A percentile compares a stretch with the other conserved stretches of the same genome.
Conservation (phyloP, 1,140 invertebrate genomes). For the Atta texana region DNA sequence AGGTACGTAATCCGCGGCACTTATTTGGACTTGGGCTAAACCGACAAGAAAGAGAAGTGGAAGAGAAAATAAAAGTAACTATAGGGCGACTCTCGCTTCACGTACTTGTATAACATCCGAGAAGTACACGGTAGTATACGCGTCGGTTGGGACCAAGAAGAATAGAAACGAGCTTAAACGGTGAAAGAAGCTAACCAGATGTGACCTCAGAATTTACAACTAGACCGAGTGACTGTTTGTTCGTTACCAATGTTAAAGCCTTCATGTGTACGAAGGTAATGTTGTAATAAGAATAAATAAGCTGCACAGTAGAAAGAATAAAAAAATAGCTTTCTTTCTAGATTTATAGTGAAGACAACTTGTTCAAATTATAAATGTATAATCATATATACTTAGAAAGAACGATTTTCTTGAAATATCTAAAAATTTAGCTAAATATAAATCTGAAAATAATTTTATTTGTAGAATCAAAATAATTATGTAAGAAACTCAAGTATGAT, state of each 20-base stretch:
- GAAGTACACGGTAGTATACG: constrained; percentile 4
- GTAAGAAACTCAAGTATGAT: too few species aligned
- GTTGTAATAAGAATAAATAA: constrained; percentile 4
- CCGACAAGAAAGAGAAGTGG: not conserved
- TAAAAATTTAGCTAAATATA: too few species aligned
- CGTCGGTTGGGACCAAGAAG: not conserved
- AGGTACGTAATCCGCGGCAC: constrained; percentile 16
- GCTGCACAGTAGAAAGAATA: not conserved
- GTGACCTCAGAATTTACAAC: constrained; percentile 27
- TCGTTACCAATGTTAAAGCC: not conserved
- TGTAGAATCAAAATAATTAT: too few species aligned
- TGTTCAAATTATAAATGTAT: not conserved
- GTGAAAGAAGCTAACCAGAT: not conserved
- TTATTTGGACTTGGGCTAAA: constrained; percentile 24
- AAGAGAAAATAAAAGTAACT: constrained; percentile 32
- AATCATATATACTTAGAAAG: not conserved
- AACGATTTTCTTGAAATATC: too few species aligned
- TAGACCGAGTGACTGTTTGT: constrained; percentile 22
- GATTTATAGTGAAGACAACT: not conserved
- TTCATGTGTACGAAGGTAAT: constrained; percentile 6
- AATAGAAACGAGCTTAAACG: constrained; percentile 1
- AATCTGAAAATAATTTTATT: too few species aligned
- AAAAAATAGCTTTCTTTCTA: not conserved
- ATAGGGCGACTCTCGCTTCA: not conserved
- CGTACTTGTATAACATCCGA: constrained; percentile 11